These are phyloP conservation scores for Lycaena phlaeas DNA, from an alignment of 2,888 invertebrate genomes.

Conservation along the genomic window DNA sequence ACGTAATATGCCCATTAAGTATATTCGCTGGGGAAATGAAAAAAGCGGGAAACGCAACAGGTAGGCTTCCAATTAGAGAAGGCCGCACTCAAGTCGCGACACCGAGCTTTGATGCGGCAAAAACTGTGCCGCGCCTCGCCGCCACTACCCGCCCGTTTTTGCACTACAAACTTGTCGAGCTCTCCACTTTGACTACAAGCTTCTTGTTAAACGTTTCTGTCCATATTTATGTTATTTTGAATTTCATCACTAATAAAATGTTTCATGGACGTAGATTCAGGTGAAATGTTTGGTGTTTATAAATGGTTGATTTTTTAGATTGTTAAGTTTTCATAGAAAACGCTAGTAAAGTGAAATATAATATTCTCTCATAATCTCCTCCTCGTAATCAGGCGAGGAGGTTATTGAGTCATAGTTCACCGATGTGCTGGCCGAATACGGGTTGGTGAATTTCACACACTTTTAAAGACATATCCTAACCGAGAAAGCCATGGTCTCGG, in stretches of 20 bases:
- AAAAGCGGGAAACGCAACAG: conserved; percentile 61
- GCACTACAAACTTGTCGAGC: conserved; percentile 44
- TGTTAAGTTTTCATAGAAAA: too few relatives aligned
- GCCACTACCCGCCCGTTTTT: conserved; percentile 47
- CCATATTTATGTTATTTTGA: conserved; percentile 3
- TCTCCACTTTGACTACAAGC: conserved; percentile 53
- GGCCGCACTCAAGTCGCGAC: conserved; percentile 57
- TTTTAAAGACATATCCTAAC: too few relatives aligned
- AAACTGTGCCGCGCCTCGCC: conserved; percentile 57
- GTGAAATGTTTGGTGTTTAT: too few relatives aligned
- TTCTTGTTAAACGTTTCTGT: conserved; percentile 28
- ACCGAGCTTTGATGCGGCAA: conserved; percentile 54
- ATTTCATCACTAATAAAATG: background rate
- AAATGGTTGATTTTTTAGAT: too few relatives aligned
- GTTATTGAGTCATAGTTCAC: too few relatives aligned
- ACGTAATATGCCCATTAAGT: conserved; percentile 47
- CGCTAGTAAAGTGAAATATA: too few relatives aligned
- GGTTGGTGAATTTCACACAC: too few relatives aligned
- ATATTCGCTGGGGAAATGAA: conserved; percentile 40
- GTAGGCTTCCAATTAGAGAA: conserved; percentile 69
- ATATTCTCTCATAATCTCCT: too few relatives aligned
- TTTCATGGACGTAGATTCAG: background rate
- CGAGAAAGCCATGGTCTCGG: too few relatives aligned
- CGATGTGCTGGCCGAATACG: too few relatives aligned
- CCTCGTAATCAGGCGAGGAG: too few relatives aligned